A percentile compares a stretch with the other conserved stretches of the same genome.
phyloP scores from a whole-genome alignment of 2,797 vertebrate species.

The Hyperoplus lanceolatus region DNA sequence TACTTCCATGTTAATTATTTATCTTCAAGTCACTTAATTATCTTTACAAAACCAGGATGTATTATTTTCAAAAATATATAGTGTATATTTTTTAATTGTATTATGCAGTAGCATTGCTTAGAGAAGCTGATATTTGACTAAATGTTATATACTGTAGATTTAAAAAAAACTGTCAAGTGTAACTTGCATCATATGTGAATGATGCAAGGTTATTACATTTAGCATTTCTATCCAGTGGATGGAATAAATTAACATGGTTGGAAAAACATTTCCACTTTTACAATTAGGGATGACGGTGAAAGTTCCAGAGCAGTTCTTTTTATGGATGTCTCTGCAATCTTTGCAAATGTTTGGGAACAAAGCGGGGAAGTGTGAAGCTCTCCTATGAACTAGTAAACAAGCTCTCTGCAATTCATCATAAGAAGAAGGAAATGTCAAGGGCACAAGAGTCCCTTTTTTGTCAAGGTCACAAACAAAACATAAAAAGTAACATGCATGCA shows the following conservation, averaged over 20 bases:
- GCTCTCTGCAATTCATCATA: constrained; percentile 80
- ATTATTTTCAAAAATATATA: not conserved
- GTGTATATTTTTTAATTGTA: not conserved
- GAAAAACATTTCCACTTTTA: not conserved
- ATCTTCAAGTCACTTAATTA: not conserved
- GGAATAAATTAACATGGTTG: not conserved
- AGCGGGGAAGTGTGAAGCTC: constrained; percentile 69
- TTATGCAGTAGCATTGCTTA: not conserved
- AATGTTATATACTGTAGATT: not conserved
- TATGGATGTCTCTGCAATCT: constrained; percentile 54
- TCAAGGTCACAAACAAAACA: constrained; percentile 77
- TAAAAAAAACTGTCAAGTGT: not conserved
- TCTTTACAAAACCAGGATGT: not conserved
- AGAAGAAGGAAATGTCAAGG: constrained; percentile 86
- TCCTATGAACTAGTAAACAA: constrained; percentile 76
- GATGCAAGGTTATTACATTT: constrained; percentile 1
- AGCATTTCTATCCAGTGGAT: not conserved
- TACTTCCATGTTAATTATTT: not conserved
- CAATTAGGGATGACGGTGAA: constrained; percentile 36
- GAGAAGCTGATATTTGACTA: not conserved
- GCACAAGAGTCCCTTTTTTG: constrained; percentile 75
- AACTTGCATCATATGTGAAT: not conserved
- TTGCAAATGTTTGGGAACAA: constrained; percentile 66
- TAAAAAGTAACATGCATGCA: constrained; percentile 68
- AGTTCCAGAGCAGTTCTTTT: constrained; percentile 69